Percentiles rank a stretch among this genome's conserved stretches.
Conservation (phyloP, 2,888 invertebrate genomes). For the Pyrochroa serraticornis region DNA sequence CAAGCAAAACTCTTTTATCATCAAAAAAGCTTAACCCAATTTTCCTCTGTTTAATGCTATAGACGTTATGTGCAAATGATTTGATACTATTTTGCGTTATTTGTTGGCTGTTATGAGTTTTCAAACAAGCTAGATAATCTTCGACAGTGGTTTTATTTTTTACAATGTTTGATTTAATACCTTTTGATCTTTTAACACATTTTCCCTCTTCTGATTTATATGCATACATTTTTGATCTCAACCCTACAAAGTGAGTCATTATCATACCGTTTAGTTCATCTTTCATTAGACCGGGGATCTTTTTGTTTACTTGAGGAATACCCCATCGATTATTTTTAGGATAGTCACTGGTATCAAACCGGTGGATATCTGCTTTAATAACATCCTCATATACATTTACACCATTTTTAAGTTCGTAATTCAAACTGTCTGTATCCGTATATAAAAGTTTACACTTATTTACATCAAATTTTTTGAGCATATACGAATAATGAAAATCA, state of each 20-base stretch:
- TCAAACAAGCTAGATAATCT: too few species aligned
- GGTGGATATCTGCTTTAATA: slow-evolving; percentile 15
- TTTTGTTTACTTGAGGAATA: slow-evolving; percentile 21
- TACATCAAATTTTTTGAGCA: not conserved
- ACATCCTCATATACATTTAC: slow-evolving; percentile 19
- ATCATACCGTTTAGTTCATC: slow-evolving; percentile 22
- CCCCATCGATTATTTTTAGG: slow-evolving; percentile 9
- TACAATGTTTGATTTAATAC: too few species aligned
- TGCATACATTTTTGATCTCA: slow-evolving; percentile 24
- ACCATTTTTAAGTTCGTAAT: slow-evolving; percentile 18
- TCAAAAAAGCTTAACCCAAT: too few species aligned
- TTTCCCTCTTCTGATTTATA: too few species aligned
- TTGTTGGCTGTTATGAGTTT: too few species aligned
- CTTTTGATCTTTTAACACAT: too few species aligned
- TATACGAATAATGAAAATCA: not conserved
- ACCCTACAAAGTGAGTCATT: slow-evolving; percentile 22
- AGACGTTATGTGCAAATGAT: too few species aligned
- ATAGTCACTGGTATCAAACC: slow-evolving; percentile 27
- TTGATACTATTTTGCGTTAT: too few species aligned
- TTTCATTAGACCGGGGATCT: slow-evolving; percentile 21
- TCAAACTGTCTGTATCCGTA: slow-evolving; percentile 30
- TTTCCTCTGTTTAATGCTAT: too few species aligned
- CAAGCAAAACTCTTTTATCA: too few species aligned
- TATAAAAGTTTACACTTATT: slow-evolving; percentile 23
- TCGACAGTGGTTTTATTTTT: too few species aligned